Percentiles rank a stretch among this genome's conserved stretches.
Conservation (phyloP, 2,113 vertebrate species). For the Bubo blakistoni region DNA sequence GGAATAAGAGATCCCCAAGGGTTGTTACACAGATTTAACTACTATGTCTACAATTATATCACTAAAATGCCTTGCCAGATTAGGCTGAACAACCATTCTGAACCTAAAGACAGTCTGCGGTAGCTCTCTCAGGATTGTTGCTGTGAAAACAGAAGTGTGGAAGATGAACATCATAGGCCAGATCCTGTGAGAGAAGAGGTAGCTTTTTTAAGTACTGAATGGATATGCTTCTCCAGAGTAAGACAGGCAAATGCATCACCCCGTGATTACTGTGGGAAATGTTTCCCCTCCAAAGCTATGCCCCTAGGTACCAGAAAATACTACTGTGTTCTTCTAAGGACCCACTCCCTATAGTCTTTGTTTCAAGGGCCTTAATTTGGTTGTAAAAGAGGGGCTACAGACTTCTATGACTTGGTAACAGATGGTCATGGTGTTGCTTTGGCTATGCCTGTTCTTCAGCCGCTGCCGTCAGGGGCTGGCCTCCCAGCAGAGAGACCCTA, state of each 20-base stretch:
- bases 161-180: background rate
- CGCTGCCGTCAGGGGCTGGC: fast-evolving
- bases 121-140: background rate
- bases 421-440: background rate
- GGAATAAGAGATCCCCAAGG: background rate
- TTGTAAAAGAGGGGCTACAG: background rate
- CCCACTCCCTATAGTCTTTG: background rate
- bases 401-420: background rate
- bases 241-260: fast-evolving
- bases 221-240: background rate
- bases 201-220: background rate
- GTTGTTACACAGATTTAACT: background rate
- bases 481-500: background rate
- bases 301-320: background rate
- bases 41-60: background rate
- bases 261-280: background rate
- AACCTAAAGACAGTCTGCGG: background rate
- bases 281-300: background rate
- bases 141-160: background rate
- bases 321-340: background rate
- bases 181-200: background rate
- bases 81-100: background rate
- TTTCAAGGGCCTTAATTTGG: background rate
- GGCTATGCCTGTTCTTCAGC: background rate
- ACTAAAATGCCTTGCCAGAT: background rate